Percentiles rank a stretch among this genome's conserved stretches.
These are phyloP conservation scores for Microchirus variegatus DNA, from an alignment of 2,797 vertebrate genomes.

Conservation along the genomic window DNA sequence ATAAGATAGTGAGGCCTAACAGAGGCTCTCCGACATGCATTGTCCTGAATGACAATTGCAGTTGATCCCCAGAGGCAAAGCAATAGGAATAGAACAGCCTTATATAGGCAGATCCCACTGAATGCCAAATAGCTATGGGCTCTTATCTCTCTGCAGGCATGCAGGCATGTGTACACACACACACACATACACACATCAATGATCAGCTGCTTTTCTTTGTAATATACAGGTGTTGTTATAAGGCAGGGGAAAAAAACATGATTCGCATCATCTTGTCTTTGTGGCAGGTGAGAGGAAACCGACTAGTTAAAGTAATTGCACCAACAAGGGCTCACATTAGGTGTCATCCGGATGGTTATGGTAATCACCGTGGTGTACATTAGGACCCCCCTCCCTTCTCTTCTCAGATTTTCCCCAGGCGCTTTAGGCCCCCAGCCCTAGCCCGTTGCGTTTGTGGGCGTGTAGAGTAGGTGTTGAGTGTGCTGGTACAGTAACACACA, in stretches of 20 bases:
- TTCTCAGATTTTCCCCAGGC: no score
- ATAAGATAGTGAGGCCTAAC: background rate
- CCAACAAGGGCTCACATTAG: no score
- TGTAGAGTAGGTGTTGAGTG: no score
- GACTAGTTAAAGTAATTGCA: no score
- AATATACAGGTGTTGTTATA: background rate
- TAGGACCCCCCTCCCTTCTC: no score
- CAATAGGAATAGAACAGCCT: conserved; percentile 77
- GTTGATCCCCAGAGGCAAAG: conserved; percentile 64
- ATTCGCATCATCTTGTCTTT: background rate
- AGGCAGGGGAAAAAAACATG: background rate
- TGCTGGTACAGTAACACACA: no score
- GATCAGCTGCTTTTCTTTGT: background rate
- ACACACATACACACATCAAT: conserved; percentile 1
- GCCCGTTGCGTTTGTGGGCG: no score
- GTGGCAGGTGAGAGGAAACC: no score
- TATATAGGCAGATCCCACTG: conserved; percentile 66
- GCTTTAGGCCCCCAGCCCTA: no score
- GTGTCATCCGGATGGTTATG: no score
- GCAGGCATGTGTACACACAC: conserved; percentile 16
- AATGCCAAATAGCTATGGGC: conserved; percentile 50
- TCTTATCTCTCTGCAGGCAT: conserved; percentile 56
- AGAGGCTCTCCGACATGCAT: conserved; percentile 42
- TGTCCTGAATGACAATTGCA: conserved; percentile 67
- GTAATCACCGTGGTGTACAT: no score